phyloP scores from a whole-genome alignment of 1,140 invertebrate species.

The Pseudobourletiella spinata region DNA sequence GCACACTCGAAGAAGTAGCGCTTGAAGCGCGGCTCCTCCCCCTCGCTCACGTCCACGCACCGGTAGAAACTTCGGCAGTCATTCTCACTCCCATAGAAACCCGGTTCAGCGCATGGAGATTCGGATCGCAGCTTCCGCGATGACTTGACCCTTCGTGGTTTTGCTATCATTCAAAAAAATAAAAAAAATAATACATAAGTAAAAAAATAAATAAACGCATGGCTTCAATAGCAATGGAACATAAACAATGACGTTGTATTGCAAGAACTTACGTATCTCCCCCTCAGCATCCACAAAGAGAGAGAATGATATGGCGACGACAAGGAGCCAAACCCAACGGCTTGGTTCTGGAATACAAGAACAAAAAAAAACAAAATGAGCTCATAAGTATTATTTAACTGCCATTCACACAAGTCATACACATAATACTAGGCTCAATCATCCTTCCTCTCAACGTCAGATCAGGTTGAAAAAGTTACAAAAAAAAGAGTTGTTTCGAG shows the following conservation, averaged over 20 bases:
- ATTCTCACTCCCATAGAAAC: conserved; percentile 22
- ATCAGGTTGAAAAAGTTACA: no score
- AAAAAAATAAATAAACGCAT: not conserved
- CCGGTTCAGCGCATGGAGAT: conserved; percentile 9
- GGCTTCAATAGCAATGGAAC: not conserved
- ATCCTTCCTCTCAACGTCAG: no score
- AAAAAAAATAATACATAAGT: not conserved
- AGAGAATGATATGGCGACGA: not conserved
- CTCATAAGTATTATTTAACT: not conserved
- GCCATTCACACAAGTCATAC: no score
- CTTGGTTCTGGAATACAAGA: not conserved
- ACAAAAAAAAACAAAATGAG: not conserved
- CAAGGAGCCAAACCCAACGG: conserved; percentile 4
- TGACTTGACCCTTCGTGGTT: conserved; percentile 9
- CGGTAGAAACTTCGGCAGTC: conserved; percentile 68
- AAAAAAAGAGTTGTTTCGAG: no score
- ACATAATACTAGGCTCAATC: no score
- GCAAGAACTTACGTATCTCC: not conserved
- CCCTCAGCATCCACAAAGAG: not conserved
- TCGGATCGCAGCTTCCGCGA: not conserved
- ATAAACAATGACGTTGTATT: not conserved
- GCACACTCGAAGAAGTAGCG: conserved; percentile 41
- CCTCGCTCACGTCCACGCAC: conserved; percentile 55
- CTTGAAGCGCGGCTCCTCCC: conserved; percentile 51
- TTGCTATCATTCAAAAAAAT: conserved; percentile 11